Evolutionary conservation across 2,113 vertebrate genomes (phyloP), one percentile per base, ranked within the genome.

Genomic region (Hepsetus odoe): DNA sequence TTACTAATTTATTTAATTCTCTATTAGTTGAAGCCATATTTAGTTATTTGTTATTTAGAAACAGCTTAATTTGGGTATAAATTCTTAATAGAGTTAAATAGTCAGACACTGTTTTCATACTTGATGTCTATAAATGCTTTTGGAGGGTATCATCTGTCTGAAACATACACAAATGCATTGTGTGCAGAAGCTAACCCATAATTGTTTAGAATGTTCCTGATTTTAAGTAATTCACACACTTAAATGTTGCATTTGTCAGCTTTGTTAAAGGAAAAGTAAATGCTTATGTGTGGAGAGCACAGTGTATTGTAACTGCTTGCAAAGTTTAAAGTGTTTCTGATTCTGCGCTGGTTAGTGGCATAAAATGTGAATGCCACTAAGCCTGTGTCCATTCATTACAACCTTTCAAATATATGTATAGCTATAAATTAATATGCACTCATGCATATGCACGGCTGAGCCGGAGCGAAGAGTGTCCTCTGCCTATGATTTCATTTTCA

Each of bases 401-500:
- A 16, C 18, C 62, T 33, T 40, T 59, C 51, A 58, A 56, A 74
- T 65, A 53, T 67, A 55, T n/a, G 30, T 76, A 22, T 58, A 74
- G 35, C 13, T 61, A 22, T 76, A 65, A 65, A 51, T 71, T n/a
- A 72, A 76, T 76, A 80, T 67, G 67, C 35, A 66, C 38, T 79
- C 11, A 71, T 71, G 72, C 68, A 66, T 71, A 53, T 51, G 58
- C 49, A 72, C 44, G 12, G 46, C 58, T 66, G 68, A 79, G 10
- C 10, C 46, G 62, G 61, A 76, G 61, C 38, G 26, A 56, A 4
- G 13, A 82, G 49, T 75, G 72, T 71, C 81, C 76, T 67, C 72
- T 77, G 67, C 28, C 49, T 79, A 28, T 28, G 65, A 70, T 79
- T 79, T 64, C 42, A 79, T 74, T 79, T 82, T n/a, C 55, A 82